Evolutionary conservation across 2,113 vertebrate species (phyloP), one percentile per base, ranked within the genome.

Genomic region (Aspidoscelis tigris): DNA sequence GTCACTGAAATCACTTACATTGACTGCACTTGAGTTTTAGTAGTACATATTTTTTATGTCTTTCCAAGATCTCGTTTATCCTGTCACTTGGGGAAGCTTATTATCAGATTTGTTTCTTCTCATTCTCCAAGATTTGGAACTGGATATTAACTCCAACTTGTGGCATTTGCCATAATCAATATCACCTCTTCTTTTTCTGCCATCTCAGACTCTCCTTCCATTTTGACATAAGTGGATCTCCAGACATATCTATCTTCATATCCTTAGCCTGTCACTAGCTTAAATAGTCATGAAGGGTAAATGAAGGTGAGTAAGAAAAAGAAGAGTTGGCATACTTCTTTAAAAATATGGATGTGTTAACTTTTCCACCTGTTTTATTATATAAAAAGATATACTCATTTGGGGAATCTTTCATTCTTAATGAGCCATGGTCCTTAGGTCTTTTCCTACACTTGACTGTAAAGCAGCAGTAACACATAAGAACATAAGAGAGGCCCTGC

Each of bases 221-320:
- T 79, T 64, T 47, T 73, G 69, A 78, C 69, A 65, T 79, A 84
- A 79, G 41, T 73, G 41, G n/a, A 24, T 79, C 76, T 79, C 58
- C 68, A 84, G 76, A 84, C 69, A 22, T 78, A 84, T 84, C 83
- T 78, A 55, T 79, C 83, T 84, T 84, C 24, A 84, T 78, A 84
- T 84, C 55, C 72, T 68, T 79, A 64, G 76, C 69, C 68, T 79
- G 76, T 79, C 83, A 64, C 26, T 33, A 61, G 26, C 76, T 33
- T 84, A 84, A 84, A 78, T 79, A 50, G 21, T 84, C 83, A 84
- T 61, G 39, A 84, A 78, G 69, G 83, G 33, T 71, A 84, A 79
- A 73, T 84, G 76, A 84, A 84, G 76, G 83, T 79, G 76, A 84
- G 24, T 43, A 70, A 77, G 74, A 77, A 69, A 76, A 65, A 55